These are phyloP conservation scores for Drosophila parthenogenetica DNA, from an alignment of 2,888 invertebrate species.

Conservation along the genomic window DNA sequence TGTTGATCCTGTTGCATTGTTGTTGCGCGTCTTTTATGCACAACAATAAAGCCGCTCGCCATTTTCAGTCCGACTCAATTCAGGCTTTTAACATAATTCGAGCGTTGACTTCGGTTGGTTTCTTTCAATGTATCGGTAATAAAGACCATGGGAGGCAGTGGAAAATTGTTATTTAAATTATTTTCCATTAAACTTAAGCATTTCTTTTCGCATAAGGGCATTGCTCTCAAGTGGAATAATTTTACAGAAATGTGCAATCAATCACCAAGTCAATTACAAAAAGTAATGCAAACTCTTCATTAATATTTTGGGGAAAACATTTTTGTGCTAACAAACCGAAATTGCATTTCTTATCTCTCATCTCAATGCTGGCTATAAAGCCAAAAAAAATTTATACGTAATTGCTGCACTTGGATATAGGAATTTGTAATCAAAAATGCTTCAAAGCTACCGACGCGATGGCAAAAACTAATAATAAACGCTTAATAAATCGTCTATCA, in stretches of 20 bases:
- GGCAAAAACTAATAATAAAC: conserved; percentile 76
- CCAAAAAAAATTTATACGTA: background rate
- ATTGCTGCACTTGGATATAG: conserved; percentile 24
- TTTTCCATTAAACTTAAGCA: background rate
- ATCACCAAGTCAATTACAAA: background rate
- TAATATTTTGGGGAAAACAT: background rate
- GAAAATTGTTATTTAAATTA: background rate
- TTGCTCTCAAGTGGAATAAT: no score
- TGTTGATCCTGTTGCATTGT: conserved; percentile 33
- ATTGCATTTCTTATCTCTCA: conserved; percentile 3
- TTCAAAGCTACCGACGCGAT: conserved; percentile 60
- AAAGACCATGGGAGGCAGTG: background rate
- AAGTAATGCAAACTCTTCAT: conserved; percentile 7
- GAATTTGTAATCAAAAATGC: conserved; percentile 76
- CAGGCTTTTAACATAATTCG: conserved; percentile 16
- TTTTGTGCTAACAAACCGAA: background rate
- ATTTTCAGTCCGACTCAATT: conserved; percentile 31
- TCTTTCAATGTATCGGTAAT: background rate
- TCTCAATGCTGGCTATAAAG: background rate
- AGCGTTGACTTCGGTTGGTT: conserved; percentile 8
- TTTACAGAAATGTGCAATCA: background rate
- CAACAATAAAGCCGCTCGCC: conserved; percentile 28
- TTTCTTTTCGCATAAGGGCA: background rate
- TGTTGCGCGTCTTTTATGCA: conserved; percentile 42
- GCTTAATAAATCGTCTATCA: conserved; percentile 78